Percentiles rank a stretch among this genome's conserved stretches.
These are phyloP conservation scores for Silurus aristotelis DNA, from an alignment of 2,797 vertebrate genomes.

Conservation along the genomic window DNA sequence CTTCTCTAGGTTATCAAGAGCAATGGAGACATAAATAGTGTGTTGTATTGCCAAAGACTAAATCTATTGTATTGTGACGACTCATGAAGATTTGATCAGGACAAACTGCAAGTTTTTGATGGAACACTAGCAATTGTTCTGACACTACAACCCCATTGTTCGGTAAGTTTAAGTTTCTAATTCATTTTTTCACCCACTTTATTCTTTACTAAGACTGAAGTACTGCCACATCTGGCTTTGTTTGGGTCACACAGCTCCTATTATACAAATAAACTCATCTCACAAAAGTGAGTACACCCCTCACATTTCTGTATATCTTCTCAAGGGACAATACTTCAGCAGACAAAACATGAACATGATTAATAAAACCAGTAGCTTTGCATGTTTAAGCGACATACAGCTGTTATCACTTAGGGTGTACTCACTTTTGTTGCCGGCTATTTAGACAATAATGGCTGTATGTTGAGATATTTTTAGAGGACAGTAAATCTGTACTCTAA, in stretches of 20 bases:
- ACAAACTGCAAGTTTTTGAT: not conserved
- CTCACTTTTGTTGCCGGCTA: too few relatives aligned
- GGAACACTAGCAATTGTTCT: not conserved
- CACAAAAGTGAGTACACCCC: too few relatives aligned
- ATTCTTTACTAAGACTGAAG: not conserved
- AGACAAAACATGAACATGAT: too few relatives aligned
- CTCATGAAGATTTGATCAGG: not conserved
- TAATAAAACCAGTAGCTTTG: too few relatives aligned
- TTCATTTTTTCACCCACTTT: not conserved
- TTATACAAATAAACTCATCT: not conserved
- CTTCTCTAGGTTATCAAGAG: not conserved
- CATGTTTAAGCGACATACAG: too few relatives aligned
- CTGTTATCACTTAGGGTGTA: too few relatives aligned
- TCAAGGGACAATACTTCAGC: too few relatives aligned
- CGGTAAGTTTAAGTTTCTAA: not conserved
- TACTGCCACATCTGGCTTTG: not conserved
- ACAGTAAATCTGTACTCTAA: too few relatives aligned
- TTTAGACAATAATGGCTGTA: too few relatives aligned
- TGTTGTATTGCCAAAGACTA: not conserved
- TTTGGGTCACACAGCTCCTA: not conserved
- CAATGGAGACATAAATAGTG: not conserved
- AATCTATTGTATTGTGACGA: too few relatives aligned
- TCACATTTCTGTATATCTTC: too few relatives aligned
- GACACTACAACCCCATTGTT: not conserved
- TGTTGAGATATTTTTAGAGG: too few relatives aligned